phyloP scores from a whole-genome alignment of 2,888 invertebrate species.

The Tanypteryx hageni region DNA sequence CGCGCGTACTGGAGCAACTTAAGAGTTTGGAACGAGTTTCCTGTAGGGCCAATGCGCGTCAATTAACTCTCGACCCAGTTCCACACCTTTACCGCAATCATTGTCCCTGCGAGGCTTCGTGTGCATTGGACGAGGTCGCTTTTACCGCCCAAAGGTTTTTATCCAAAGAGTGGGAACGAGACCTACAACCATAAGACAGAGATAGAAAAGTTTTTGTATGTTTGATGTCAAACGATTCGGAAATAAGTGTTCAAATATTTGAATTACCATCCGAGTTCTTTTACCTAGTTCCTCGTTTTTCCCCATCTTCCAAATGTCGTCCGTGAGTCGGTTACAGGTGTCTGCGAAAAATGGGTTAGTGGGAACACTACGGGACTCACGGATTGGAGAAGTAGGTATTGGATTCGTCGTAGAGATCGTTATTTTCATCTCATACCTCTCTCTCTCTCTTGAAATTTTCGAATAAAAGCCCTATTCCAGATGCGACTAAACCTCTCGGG shows the following conservation, averaged over 20 bases:
- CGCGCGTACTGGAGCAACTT: conserved; percentile 21
- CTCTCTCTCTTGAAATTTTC: too few relatives aligned
- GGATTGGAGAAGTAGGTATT: not conserved
- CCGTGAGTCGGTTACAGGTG: not conserved
- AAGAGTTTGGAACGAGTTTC: conserved; percentile 51
- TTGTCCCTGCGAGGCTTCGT: conserved; percentile 27
- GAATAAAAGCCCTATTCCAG: too few relatives aligned
- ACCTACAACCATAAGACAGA: not conserved
- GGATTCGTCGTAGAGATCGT: too few relatives aligned
- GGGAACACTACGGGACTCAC: not conserved
- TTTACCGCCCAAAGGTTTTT: conserved; percentile 53
- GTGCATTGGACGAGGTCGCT: not conserved
- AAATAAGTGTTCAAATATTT: not conserved
- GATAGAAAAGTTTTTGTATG: too few relatives aligned
- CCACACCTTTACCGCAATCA: conserved; percentile 11
- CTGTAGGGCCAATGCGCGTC: conserved; percentile 28
- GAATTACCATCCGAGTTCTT: not conserved
- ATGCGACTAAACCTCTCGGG: too few relatives aligned
- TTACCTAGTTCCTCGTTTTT: not conserved
- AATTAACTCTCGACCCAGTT: conserved; percentile 56
- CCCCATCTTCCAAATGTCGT: not conserved
- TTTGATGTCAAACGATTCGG: not conserved
- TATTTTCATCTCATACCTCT: too few relatives aligned
- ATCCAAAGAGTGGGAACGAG: not conserved
- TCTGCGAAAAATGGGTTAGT: not conserved